Evolutionary conservation across 2,113 vertebrate genomes (phyloP).

Genomic region (Nothoprocta pentlandii): DNA sequence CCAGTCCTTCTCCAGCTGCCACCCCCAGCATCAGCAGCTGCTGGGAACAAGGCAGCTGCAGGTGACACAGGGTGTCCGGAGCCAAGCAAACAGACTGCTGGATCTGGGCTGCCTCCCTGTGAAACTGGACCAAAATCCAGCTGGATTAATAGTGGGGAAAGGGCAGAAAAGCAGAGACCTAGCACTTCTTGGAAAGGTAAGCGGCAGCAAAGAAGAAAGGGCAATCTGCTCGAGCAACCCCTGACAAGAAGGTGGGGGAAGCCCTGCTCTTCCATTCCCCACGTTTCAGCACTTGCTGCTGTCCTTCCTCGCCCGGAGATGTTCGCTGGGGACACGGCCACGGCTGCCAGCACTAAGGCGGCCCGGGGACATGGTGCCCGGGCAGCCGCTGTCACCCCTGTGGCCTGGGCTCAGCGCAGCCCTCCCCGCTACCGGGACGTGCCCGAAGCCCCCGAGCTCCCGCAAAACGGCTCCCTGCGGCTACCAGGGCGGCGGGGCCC

Average conservation of each 20-base stretch:
- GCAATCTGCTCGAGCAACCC: neutral
- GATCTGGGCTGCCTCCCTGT: neutral
- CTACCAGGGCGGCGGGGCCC: fast-evolving
- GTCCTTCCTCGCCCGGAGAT: constrained; percentile 32
- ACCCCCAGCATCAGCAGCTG: neutral
- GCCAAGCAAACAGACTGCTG: neutral
- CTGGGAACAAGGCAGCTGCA: neutral
- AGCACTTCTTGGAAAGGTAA: neutral
- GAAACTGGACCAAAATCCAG: neutral
- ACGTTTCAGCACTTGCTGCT: constrained; percentile 73
- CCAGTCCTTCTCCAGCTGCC: neutral
- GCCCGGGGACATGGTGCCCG: neutral
- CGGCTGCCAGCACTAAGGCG: neutral
- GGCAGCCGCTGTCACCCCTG: neutral
- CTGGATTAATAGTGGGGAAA: neutral
- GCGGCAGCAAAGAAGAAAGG: neutral
- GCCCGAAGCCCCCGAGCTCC: neutral
- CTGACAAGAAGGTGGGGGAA: neutral
- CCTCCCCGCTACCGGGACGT: neutral
- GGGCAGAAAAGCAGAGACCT: neutral
- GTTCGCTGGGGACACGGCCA: neutral
- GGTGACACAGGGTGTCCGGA: neutral
- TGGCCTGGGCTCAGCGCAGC: neutral
- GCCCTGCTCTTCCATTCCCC: neutral
- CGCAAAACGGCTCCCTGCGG: neutral